phyloP scores from a whole-genome alignment of 2,888 invertebrate species.

The Hymenopus coronatus region DNA sequence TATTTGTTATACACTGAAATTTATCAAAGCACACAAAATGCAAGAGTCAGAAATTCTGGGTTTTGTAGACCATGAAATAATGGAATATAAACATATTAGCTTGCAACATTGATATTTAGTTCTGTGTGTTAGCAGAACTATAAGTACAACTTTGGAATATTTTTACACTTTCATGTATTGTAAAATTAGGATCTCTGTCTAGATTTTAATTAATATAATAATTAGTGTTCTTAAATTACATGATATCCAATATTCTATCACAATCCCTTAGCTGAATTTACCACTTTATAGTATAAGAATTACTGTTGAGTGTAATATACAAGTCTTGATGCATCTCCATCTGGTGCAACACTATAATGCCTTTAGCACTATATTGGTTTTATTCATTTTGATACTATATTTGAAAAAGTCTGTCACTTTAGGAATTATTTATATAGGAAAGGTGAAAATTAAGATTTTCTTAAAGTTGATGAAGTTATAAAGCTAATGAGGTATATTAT shows the following conservation, averaged over 20 bases:
- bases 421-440: neutral
- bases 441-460: neutral
- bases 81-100: neutral
- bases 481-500: neutral
- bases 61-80: neutral
- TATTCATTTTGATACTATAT: neutral
- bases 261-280: neutral
- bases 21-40: neutral
- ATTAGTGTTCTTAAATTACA: neutral
- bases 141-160: neutral
- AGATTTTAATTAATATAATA: neutral
- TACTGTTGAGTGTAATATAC: neutral
- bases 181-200: neutral
- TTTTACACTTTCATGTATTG: neutral
- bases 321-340: neutral
- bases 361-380: neutral
- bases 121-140: neutral
- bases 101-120: neutral
- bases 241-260: neutral
- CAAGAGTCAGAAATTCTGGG: neutral
- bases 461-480: neutral
- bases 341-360: neutral
- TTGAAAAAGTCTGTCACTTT: neutral
- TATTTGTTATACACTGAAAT: neutral
- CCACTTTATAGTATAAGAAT: neutral